Evolutionary conservation across 2,797 vertebrate species (phyloP).

Genomic region (Neosilurus hyrtlii): DNA sequence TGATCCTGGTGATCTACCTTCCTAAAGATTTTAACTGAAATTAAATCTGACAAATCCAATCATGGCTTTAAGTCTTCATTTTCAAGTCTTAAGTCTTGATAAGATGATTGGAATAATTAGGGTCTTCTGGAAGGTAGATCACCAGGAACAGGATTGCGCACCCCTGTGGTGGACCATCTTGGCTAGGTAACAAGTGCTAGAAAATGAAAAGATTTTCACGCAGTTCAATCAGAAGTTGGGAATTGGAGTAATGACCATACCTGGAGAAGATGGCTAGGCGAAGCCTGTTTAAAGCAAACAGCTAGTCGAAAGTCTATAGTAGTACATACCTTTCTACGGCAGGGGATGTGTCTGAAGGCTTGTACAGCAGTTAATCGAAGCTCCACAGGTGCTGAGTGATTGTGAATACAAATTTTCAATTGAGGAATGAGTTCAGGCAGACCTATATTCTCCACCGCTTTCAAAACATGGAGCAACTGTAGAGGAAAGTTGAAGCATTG

Average conservation of each 20-base stretch:
- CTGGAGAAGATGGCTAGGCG: not conserved
- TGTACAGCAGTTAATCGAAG: conserved; percentile 77
- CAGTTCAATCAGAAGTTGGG: not conserved
- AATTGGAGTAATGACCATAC: not conserved
- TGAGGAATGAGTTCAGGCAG: conserved; percentile 68
- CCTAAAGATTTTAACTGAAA: too few species aligned
- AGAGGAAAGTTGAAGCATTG: not conserved
- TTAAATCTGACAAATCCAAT: too few species aligned
- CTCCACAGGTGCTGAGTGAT: conserved; percentile 56
- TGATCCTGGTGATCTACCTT: too few species aligned
- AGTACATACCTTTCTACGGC: conserved; percentile 73
- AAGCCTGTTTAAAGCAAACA: not conserved
- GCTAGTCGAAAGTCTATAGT: not conserved
- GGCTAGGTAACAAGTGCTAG: not conserved
- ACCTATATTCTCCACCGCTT: conserved; percentile 81
- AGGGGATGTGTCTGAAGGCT: conserved; percentile 83
- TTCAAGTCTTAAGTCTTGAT: too few species aligned
- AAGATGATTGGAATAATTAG: too few species aligned
- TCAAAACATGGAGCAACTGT: conserved; percentile 77
- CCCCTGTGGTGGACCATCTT: not conserved
- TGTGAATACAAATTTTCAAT: conserved; percentile 67
- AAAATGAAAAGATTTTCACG: not conserved
- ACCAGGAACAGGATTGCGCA: too few species aligned
- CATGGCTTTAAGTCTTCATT: too few species aligned
- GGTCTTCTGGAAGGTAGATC: too few species aligned